A percentile compares a stretch with the other conserved stretches of the same genome.
phyloP scores from a whole-genome alignment of 2,888 invertebrate species.

The Imbricaverruca yamaguchii region DNA sequence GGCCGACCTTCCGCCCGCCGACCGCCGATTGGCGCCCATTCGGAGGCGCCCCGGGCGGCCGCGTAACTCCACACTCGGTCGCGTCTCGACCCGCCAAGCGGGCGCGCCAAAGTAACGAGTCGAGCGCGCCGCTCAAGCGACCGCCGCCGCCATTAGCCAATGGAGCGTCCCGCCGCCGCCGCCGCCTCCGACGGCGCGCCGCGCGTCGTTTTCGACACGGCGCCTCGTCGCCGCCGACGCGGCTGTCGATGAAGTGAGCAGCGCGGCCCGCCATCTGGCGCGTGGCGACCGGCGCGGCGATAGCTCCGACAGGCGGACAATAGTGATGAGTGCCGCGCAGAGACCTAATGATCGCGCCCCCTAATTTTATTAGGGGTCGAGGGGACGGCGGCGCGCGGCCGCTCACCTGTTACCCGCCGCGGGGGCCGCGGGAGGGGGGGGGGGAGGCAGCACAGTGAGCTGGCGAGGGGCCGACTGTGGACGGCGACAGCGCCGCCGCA shows the following conservation, averaged over 20 bases:
- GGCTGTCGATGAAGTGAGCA: background rate
- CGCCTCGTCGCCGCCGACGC: no score
- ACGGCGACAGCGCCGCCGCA: no score
- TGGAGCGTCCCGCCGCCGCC: background rate
- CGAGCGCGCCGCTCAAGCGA: background rate
- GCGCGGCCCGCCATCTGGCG: background rate
- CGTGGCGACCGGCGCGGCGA: background rate
- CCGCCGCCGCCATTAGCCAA: background rate
- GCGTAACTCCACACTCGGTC: background rate
- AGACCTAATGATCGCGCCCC: background rate
- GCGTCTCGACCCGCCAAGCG: background rate
- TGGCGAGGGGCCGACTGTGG: background rate
- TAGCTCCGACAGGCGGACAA: background rate
- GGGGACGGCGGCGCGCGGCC: background rate
- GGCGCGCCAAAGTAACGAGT: background rate
- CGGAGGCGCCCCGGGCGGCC: no score
- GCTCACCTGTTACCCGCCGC: conserved; percentile 9
- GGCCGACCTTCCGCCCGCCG: no score
- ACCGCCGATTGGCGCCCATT: no score
- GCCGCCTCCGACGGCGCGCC: background rate
- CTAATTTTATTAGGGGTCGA: background rate
- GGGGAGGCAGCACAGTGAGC: background rate
- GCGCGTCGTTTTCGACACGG: no score
- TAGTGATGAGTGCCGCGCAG: background rate
- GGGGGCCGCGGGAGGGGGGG: background rate